Evolutionary conservation across 2,888 invertebrate genomes (phyloP).

Genomic region (Ferdinandea cuprea): DNA sequence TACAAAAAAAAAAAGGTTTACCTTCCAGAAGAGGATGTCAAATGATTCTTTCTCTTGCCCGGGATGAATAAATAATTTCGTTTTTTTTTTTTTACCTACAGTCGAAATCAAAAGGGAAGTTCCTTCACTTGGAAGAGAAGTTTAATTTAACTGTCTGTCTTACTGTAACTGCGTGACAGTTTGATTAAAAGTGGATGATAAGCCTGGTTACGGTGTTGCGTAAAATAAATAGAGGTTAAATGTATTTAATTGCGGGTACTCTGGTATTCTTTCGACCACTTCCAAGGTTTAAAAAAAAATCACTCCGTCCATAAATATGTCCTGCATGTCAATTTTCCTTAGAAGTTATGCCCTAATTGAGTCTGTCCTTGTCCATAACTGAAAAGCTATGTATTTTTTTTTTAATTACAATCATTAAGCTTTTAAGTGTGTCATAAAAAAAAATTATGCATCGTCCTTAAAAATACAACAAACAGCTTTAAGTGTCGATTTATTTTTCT

Average conservation of each 20-base stretch:
- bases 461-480: neutral
- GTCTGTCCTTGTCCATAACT: slow-evolving; percentile 39
- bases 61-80: slow-evolving; percentile 62
- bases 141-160: slow-evolving; percentile 57
- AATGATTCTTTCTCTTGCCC: slow-evolving; percentile 13
- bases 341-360: slow-evolving; percentile 4
- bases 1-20: slow-evolving; percentile 4
- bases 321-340: neutral
- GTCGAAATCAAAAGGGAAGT: slow-evolving; percentile 16
- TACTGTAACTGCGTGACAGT: slow-evolving; percentile 63
- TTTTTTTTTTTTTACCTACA: slow-evolving; percentile 2
- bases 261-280: neutral
- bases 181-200: slow-evolving; percentile 53
- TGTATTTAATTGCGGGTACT: neutral
- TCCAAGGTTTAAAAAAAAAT: too few relatives aligned
- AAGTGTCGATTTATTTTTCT: neutral
- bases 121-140: slow-evolving; percentile 19
- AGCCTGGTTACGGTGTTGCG: slow-evolving; percentile 35
- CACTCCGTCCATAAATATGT: too few relatives aligned
- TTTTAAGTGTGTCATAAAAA: neutral
- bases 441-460: neutral
- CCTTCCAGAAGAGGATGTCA: slow-evolving; percentile 23
- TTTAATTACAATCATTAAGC: slow-evolving; percentile 13
- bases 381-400: slow-evolving; percentile 43
- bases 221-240: neutral